A percentile compares a stretch with the other conserved stretches of the same genome.
phyloP scores from a whole-genome alignment of 2,888 invertebrate species.

The Neoaliturus tenellus region DNA sequence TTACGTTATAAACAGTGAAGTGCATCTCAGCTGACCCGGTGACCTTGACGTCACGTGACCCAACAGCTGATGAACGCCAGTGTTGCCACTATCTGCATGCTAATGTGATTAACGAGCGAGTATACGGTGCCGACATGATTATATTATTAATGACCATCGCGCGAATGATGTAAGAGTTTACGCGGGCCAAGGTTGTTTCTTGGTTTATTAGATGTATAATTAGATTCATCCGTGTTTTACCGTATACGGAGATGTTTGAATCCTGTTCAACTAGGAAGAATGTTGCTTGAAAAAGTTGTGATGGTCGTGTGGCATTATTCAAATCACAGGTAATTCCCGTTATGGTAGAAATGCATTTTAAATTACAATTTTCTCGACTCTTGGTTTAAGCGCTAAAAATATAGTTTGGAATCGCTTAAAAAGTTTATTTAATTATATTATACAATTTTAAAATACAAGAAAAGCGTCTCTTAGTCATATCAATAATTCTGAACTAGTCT shows the following conservation, averaged over 20 bases:
- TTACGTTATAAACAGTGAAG: background rate
- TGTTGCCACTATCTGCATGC: background rate
- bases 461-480: too few species aligned
- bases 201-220: background rate
- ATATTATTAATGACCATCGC: constrained; percentile 29
- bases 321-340: too few species aligned
- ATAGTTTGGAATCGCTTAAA: too few species aligned
- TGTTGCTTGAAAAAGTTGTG: background rate
- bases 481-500: too few species aligned
- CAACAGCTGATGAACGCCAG: background rate
- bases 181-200: background rate
- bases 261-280: background rate
- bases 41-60: constrained; percentile 1
- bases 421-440: too few species aligned
- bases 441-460: too few species aligned
- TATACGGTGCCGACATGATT: constrained; percentile 11
- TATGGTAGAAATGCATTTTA: too few species aligned
- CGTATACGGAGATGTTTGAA: constrained; percentile 1
- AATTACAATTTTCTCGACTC: too few species aligned
- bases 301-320: too few species aligned
- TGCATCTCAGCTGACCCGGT: background rate
- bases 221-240: background rate
- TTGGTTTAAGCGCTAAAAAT: too few species aligned
- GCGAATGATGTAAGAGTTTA: constrained; percentile 19
- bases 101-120: background rate